Conservation (phyloP, 1,140 invertebrate genomes). For the Trigoniulus corallinus region DNA sequence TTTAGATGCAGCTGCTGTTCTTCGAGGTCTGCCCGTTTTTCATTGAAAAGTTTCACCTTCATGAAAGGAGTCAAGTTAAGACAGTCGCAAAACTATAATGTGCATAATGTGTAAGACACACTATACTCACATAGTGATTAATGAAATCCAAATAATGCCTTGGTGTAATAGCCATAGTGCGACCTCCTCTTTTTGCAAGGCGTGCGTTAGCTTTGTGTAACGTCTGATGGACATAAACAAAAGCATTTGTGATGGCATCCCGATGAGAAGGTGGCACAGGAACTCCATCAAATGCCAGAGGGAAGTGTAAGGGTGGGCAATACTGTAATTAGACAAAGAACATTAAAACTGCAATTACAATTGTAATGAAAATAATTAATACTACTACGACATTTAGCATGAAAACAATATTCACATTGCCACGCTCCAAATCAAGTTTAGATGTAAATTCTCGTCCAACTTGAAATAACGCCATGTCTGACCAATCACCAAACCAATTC, state of each 20-base stretch:
- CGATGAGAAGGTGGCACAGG: constrained; percentile 60
- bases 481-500: constrained; percentile 99
- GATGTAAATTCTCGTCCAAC: constrained; percentile 43
- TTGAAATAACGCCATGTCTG: constrained; percentile 89
- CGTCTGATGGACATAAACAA: constrained; percentile 96
- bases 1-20: constrained; percentile 98
- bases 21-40: constrained; percentile 94
- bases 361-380: constrained; percentile 1
- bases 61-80: background rate
- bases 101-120: background rate
- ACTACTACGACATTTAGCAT: constrained; percentile 3
- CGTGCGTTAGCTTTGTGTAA: constrained; percentile 83
- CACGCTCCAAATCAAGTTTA: constrained; percentile 36
- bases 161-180: constrained; percentile 94
- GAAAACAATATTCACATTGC: constrained; percentile 19
- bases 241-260: constrained; percentile 92
- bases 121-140: constrained; percentile 68
- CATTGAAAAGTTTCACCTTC: constrained; percentile 80
- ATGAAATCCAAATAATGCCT: constrained; percentile 99
- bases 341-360: background rate
- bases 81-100: background rate
- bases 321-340: constrained; percentile 3
- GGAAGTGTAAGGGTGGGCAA: constrained; percentile 67
- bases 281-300: constrained; percentile 59
- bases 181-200: constrained; percentile 73